Evolutionary conservation across 2,888 invertebrate genomes (phyloP).

Genomic region (Lochmaea capreae): DNA sequence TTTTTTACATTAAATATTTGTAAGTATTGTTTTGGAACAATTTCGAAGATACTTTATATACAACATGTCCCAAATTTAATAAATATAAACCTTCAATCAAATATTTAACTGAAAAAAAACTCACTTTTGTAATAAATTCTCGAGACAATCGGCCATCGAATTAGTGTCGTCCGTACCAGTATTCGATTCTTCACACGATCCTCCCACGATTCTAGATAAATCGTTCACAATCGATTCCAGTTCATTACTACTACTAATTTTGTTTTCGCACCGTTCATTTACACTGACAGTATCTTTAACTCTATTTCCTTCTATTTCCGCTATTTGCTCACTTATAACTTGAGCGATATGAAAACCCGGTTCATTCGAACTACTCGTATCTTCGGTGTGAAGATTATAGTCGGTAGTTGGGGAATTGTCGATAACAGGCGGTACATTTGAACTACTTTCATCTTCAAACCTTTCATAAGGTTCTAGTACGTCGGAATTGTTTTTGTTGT

Average conservation of each 20-base stretch:
- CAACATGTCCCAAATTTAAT: not conserved
- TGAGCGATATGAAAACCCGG: slow-evolving; percentile 44
- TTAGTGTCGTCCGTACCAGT: slow-evolving; percentile 35
- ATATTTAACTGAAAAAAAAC: slow-evolving; percentile 6
- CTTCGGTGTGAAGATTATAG: not conserved
- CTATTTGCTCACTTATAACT: slow-evolving; percentile 42
- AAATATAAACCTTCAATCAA: slow-evolving; percentile 16
- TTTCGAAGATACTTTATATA: too few species aligned
- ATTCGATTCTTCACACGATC: slow-evolving; percentile 22
- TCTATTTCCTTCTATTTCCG: slow-evolving; percentile 34
- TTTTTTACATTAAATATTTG: too few species aligned
- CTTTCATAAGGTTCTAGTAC: not conserved
- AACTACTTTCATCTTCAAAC: slow-evolving; percentile 4
- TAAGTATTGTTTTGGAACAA: too few species aligned
- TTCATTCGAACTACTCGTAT: slow-evolving; percentile 6
- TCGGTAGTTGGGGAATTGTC: not conserved
- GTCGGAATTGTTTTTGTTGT: not conserved
- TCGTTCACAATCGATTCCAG: slow-evolving; percentile 42
- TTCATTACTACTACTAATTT: slow-evolving; percentile 24
- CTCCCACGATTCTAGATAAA: slow-evolving; percentile 40
- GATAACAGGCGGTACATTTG: not conserved
- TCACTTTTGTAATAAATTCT: slow-evolving; percentile 42
- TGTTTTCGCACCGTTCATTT: slow-evolving; percentile 15
- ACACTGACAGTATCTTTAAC: slow-evolving; percentile 17
- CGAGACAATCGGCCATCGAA: slow-evolving; percentile 40